Conservation (phyloP, 2,888 invertebrate species). For the Platycheirus albimanus region DNA sequence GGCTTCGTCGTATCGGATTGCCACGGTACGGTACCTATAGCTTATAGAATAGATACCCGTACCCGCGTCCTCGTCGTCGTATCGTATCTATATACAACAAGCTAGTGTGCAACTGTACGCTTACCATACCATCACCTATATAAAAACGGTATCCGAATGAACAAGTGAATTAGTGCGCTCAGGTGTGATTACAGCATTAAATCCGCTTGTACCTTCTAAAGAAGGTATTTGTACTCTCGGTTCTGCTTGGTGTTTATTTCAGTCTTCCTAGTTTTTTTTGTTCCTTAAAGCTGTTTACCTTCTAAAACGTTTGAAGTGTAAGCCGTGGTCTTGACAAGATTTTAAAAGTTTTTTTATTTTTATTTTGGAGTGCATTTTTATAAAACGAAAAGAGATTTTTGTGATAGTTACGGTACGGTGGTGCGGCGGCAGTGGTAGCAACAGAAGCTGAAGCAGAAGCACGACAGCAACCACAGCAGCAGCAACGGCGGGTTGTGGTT, state of each 20-base stretch:
- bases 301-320: slow-evolving; percentile 66
- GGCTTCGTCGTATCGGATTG: slow-evolving; percentile 71
- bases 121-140: slow-evolving; percentile 5
- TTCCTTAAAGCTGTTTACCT: slow-evolving; percentile 64
- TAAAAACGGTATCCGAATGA: slow-evolving; percentile 56
- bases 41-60: slow-evolving; percentile 50
- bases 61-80: too few relatives aligned
- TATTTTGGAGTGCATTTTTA: slow-evolving; percentile 23
- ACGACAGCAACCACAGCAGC: too few relatives aligned
- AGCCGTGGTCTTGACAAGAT: slow-evolving; percentile 66
- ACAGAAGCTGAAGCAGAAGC: too few relatives aligned
- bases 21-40: too few relatives aligned
- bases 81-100: too few relatives aligned
- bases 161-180: slow-evolving; percentile 73
- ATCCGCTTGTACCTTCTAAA: slow-evolving; percentile 42
- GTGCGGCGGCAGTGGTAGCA: neutral
- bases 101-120: slow-evolving; percentile 13
- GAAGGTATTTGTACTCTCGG: slow-evolving; percentile 3
- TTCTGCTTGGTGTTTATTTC: slow-evolving; percentile 56
- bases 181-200: slow-evolving; percentile 72
- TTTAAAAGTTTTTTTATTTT: slow-evolving; percentile 11
- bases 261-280: slow-evolving; percentile 13
- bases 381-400: slow-evolving; percentile 35
- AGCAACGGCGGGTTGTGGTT: slow-evolving; percentile 26
- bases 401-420: slow-evolving; percentile 18